Base-by-base conservation (phyloP, 2,113 vertebrate genomes). In the Naja naja region DNA sequence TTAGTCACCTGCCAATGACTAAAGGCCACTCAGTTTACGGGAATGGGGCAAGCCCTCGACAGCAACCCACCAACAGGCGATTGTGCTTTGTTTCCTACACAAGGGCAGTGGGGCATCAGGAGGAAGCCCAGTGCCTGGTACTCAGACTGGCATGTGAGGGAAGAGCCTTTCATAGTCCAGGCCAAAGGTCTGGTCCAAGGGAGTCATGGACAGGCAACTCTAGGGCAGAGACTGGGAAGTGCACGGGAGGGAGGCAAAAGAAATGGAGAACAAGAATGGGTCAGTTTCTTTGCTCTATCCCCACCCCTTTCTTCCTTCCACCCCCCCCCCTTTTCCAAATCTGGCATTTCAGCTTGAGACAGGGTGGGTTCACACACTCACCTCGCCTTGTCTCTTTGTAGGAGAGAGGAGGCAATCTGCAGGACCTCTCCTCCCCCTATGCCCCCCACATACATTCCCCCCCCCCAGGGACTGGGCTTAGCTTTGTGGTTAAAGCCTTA, bases 401-500 rank as follows among this genome's bases (percentile, higher is more conserved):
- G 93, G 87, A 16, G 56, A 93, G 92, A 89, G 90, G 87, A 91
- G 87, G 87, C 94, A 89, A 91, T 91, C 94, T 86, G 92, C 87
- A 23, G 69, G 45, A 89, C 91, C 87, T 93, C 94, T 85, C 89
- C 93, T 92, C 91, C 93, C 91, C 89, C n/a, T 58, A 69, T 18
- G 45, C 30, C 88, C 88, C 56, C 64, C 90, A 49, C 81, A 86
- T 54, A 56, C 39, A n/a, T 45, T 1, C 16, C 23, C 91, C 89
- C 91, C 49, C 92, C 92, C 58, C 52, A 88, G 93, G 94, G 92
- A 95, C 95, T 89, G 94, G 95, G 91, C 87, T 89, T 87, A 93
- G 91, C 93, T 91, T 91, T 94, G 91, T 93, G 93, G 93, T 93
- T 91, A 90, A 89, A 89, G 91, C 91, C 91, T 94, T 93, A 94